A percentile compares a stretch with the other conserved stretches of the same genome.
phyloP scores from a whole-genome alignment of 1,140 invertebrate species.

The Sarcophaga peregrina region DNA sequence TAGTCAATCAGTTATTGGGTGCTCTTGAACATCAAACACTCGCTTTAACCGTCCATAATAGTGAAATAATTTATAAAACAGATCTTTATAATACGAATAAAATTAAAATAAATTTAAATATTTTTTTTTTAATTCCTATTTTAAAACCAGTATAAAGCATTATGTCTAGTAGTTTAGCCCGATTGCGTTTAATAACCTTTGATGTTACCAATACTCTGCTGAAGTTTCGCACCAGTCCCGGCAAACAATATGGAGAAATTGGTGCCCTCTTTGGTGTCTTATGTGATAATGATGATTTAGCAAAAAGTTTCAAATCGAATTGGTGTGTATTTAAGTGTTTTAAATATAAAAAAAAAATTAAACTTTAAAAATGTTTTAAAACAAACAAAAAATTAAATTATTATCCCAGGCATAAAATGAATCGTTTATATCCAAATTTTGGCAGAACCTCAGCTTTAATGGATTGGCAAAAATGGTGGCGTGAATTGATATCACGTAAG shows the following conservation, averaged over 20 bases:
- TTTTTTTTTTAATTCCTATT: not conserved
- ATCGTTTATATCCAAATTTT: constrained; percentile 81
- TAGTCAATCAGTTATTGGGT: constrained; percentile 8
- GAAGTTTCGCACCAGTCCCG: constrained; percentile 76
- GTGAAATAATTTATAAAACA: too few species aligned
- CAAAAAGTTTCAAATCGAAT: constrained; percentile 73
- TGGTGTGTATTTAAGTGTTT: constrained; percentile 65
- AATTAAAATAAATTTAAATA: not conserved
- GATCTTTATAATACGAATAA: not conserved
- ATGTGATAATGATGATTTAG: constrained; percentile 71
- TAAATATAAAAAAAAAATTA: not conserved
- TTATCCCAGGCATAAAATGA: constrained; percentile 67
- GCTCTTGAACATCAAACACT: not conserved
- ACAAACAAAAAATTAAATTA: not conserved
- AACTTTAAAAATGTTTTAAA: not conserved
- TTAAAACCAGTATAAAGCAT: constrained; percentile 33
- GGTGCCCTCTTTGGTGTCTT: constrained; percentile 76
- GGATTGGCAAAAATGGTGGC: constrained; percentile 87
- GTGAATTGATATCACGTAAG: constrained; percentile 62
- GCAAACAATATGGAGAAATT: constrained; percentile 78
- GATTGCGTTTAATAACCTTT: constrained; percentile 80
- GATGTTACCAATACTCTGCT: constrained; percentile 89
- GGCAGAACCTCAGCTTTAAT: constrained; percentile 73
- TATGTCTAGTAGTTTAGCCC: constrained; percentile 65
- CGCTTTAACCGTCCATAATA: not conserved